phyloP scores from a whole-genome alignment of 92 coral and sea anemone species.

The Muricea muricata region DNA sequence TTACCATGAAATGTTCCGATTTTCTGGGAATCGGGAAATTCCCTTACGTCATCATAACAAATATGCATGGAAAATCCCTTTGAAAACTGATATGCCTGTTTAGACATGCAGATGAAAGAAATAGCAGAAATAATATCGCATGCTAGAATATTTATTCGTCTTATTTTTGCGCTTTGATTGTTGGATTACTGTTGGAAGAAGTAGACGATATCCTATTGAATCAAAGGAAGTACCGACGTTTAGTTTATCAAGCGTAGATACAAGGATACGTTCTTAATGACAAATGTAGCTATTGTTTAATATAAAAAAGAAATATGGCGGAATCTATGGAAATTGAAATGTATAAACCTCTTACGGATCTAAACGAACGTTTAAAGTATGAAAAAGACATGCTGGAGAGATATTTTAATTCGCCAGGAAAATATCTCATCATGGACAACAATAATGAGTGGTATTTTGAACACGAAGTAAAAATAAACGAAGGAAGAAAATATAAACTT shows the following conservation, averaged over 20 bases:
- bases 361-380: not conserved
- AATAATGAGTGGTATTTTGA: conserved; percentile 1
- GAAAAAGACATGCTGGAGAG: not conserved
- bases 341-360: not conserved
- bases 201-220: no score
- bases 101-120: not conserved
- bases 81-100: not conserved
- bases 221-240: no score
- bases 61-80: no score
- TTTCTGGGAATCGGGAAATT: not conserved
- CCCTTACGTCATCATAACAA: not conserved
- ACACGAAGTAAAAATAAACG: conserved; percentile 1
- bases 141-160: no score
- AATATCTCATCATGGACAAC: not conserved
- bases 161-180: no score
- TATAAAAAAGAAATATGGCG: not conserved
- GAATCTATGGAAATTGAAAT: not conserved
- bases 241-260: not conserved
- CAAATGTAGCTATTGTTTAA: not conserved
- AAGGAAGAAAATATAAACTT: not conserved
- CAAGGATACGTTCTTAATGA: no score
- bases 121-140: no score
- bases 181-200: no score
- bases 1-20: not conserved
- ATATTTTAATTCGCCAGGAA: not conserved